Base-by-base conservation (phyloP, 2,113 vertebrate species). In the Erpornis zantholeuca region DNA sequence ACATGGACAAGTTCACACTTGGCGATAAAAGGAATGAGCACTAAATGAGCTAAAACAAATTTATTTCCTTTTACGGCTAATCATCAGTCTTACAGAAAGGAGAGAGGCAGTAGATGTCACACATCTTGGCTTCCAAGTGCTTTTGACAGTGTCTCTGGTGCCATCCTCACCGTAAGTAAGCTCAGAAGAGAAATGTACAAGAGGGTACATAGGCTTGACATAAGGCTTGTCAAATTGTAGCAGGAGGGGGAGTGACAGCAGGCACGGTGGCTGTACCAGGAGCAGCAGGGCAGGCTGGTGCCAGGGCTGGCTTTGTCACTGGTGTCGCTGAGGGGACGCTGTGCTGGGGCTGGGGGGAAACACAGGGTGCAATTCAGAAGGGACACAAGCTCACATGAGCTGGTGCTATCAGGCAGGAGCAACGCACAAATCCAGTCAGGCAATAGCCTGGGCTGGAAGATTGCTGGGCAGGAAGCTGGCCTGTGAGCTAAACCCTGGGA, bases 261-360 rank as follows among this genome's bases (percentile, higher is more conserved):
- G 59, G 40, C 0, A 0, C 3, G 1, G 72, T 11, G 81, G 40
- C 75, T 9, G 36, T 40, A 36, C 38, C n/a, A n/a, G 72, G 64
- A 87, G 31, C 36, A 77, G 15, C 10, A 25, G 77, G 60, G 31
- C 45, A 77, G 53, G 28, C 36, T 71, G 42, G 21, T 45, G 50
- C 60, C 24, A 5, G 38, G 24, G 61, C 38, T 71, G 86, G 35
- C 76, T 33, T 14, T 0, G 0, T 33, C 23, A 2, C 45, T 28
- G 64, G 59, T 19, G 84, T n/a, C 0, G 0, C 49, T 3, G 7
- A 44, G 29, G 44, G 63, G 38, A 60, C 0, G 0, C 53, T 15
- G 2, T 8, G 5, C 35, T 68, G 49, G 42, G 8, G 6, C n/a
- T 3, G 2, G 59, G 24, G 35, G 70, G 59, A 83, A 81, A 73